Base-by-base conservation (phyloP, 1,140 invertebrate genomes). In the Drosophila erecta region DNA sequence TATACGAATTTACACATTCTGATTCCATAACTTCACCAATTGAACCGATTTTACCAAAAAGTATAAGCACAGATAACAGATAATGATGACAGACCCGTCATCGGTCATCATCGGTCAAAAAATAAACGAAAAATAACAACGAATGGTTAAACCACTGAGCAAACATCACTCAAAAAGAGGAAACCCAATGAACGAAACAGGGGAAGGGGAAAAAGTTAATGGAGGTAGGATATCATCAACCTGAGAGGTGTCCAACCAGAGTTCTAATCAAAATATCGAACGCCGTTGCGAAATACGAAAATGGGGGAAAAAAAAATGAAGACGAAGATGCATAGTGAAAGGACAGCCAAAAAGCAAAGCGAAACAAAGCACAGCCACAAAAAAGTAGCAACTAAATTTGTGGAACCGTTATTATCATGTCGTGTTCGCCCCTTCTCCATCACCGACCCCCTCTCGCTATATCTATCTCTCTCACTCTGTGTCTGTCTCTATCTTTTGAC, bases 391-490 rank as follows among this genome's bases (percentile, higher is more conserved):
- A 59, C 62, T 79, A 79, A 76, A 70, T 72, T 55, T 66, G 57
- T 72, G 64, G 56, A 70, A 70, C 66, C 66, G 64, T 70, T 70
- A 70, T 69, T 70, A 70, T 56, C 64, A 57, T 70, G 66, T 70
- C 64, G 64, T 69, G 64, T 33, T 60, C 37, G 46, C 38, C 57
- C 41, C 41, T 17, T 57, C 43, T 57, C 38, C 54, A 27, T 27
- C 17, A 7, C 20, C 11, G n/a, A 10, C 20, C 11, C 5, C 3
- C 15, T 20, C 17, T 8, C 22, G 20, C 17, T 30, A 1, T 11
- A 7, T 22, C 24, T 24, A 24, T 24, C 44, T 11, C 15, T 33
- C 14, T 20, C 24, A n/a, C 27, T 12, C 50, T 47, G 15, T 55
- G n/a, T 27, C 15, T 17, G 41, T 35, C 43, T 41, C 71, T 58